Percentiles rank a stretch among this genome's conserved stretches.
These are phyloP conservation scores for Abrostola tripartita DNA, from an alignment of 2,888 invertebrate species.

Conservation along the genomic window DNA sequence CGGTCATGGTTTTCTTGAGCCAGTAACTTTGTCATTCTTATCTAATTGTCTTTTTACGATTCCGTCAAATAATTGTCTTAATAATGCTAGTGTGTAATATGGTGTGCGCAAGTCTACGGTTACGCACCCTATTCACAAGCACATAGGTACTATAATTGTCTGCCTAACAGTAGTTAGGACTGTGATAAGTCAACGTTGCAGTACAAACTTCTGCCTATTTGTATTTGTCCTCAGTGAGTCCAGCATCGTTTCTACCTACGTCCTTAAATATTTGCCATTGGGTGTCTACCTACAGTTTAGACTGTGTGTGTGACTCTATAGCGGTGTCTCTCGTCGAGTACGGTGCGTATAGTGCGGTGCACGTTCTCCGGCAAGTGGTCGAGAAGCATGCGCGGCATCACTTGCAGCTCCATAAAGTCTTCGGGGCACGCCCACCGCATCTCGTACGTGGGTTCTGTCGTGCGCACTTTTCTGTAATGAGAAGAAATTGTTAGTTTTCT, in stretches of 20 bases:
- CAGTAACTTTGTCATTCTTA: neutral
- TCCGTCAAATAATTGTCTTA: neutral
- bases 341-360: constrained; percentile 90
- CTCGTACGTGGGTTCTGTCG: constrained; percentile 90
- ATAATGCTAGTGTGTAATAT: neutral
- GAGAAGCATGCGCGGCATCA: constrained; percentile 95
- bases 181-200: neutral
- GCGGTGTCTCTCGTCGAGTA: constrained; percentile 87
- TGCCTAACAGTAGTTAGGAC: neutral
- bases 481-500: neutral
- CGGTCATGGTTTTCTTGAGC: constrained; percentile 4
- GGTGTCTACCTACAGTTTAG: constrained; percentile 47
- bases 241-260: neutral
- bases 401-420: constrained; percentile 93
- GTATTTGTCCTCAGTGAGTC: no score
- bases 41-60: constrained; percentile 6
- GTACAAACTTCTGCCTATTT: neutral
- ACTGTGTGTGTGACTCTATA: constrained; percentile 81
- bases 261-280: constrained; percentile 2
- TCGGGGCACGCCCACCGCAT: constrained; percentile 94
- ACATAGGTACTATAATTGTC: neutral
- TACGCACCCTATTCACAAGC: neutral
- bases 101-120: neutral
- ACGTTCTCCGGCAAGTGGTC: constrained; percentile 96
- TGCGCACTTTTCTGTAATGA: constrained; percentile 88